phyloP scores from a whole-genome alignment of 2,888 invertebrate species.

The Plagiodera versicolora region DNA sequence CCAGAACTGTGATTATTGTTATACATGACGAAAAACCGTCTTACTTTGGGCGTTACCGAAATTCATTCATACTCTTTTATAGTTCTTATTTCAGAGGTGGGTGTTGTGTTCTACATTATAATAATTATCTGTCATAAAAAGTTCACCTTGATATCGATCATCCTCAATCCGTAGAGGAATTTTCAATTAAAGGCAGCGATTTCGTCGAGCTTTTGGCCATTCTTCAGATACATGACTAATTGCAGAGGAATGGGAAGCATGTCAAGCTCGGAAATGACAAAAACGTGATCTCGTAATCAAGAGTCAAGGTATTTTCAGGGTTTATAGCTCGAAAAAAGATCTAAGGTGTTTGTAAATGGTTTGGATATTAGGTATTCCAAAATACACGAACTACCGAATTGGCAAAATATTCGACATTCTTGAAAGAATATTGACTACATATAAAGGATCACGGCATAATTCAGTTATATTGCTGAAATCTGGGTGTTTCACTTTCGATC shows the following conservation, averaged over 20 bases:
- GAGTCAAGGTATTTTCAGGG: slow-evolving; percentile 39
- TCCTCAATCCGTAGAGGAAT: slow-evolving; percentile 12
- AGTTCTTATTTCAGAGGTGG: neutral
- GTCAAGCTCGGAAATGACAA: slow-evolving; percentile 46
- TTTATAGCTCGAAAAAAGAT: neutral
- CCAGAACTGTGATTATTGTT: too few relatives aligned
- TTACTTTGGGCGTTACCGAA: too few relatives aligned
- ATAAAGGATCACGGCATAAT: too few relatives aligned
- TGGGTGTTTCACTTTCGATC: too few relatives aligned
- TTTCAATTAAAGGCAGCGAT: slow-evolving; percentile 23
- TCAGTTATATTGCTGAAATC: too few relatives aligned
- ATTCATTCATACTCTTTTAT: too few relatives aligned
- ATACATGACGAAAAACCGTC: too few relatives aligned
- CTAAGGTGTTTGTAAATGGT: slow-evolving; percentile 1
- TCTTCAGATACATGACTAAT: slow-evolving; percentile 30
- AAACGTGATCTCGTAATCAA: slow-evolving; percentile 52
- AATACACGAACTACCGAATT: neutral
- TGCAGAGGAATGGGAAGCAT: slow-evolving; percentile 28
- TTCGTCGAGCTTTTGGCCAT: slow-evolving; percentile 17
- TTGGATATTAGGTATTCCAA: neutral
- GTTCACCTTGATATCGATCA: neutral
- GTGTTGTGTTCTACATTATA: neutral
- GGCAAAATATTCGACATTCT: too few relatives aligned
- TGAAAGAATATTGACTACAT: too few relatives aligned
- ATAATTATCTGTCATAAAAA: neutral